Evolutionary conservation across 2,113 vertebrate species (phyloP).

Genomic region (Tympanuchus pallidicinctus): DNA sequence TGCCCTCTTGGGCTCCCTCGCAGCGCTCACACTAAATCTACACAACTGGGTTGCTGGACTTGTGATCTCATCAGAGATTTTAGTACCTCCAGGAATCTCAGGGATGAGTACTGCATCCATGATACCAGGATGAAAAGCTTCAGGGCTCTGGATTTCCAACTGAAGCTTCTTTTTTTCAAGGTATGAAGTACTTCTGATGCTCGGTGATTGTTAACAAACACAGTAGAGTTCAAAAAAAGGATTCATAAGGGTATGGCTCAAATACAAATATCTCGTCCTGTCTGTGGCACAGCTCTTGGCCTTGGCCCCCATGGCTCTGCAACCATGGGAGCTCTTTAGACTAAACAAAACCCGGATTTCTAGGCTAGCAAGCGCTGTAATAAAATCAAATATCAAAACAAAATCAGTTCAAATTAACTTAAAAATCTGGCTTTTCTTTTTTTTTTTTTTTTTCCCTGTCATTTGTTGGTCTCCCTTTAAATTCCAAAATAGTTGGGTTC

Average conservation of each 20-base stretch:
- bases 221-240: background rate
- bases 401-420: conserved; percentile 44
- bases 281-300: background rate
- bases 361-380: background rate
- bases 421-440: background rate
- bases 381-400: conserved; percentile 59
- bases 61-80: background rate
- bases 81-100: background rate
- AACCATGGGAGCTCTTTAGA: conserved; percentile 14
- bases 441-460: background rate
- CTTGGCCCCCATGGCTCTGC: background rate
- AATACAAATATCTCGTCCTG: background rate
- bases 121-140: background rate
- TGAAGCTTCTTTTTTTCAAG: background rate
- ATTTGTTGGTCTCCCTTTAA: background rate
- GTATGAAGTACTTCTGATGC: background rate
- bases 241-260: background rate
- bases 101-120: rapidly evolving
- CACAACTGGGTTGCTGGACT: background rate
- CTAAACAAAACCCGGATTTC: conserved; percentile 50
- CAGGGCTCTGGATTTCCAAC: background rate
- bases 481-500: background rate
- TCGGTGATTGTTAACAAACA: background rate
- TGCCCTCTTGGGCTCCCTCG: background rate
- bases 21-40: background rate